These are phyloP conservation scores for Diadegma fenestrale DNA, from an alignment of 2,888 invertebrate genomes.

Conservation along the genomic window DNA sequence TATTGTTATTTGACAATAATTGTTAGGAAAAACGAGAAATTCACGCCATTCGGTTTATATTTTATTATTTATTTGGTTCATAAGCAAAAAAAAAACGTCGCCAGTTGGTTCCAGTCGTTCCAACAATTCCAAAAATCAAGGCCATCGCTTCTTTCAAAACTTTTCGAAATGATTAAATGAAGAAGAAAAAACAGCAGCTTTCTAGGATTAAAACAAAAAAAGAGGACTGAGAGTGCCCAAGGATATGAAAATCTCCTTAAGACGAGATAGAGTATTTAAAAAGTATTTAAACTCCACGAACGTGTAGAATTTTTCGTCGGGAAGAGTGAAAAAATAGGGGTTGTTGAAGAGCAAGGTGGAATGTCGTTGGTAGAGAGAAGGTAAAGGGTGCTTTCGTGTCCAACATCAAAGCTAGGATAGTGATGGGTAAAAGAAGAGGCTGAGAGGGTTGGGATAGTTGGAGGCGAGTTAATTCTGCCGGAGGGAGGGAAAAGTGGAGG, in stretches of 20 bases:
- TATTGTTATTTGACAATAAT: too few species aligned
- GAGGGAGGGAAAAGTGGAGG: conserved; percentile 17
- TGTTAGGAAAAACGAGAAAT: too few species aligned
- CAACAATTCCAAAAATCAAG: too few species aligned
- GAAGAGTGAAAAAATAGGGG: neutral
- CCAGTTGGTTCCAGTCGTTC: too few species aligned
- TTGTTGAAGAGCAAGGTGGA: neutral
- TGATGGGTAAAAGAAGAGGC: neutral
- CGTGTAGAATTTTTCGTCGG: neutral
- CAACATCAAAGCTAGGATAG: conserved; percentile 58
- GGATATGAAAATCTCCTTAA: neutral
- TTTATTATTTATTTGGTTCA: too few species aligned
- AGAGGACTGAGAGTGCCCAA: neutral
- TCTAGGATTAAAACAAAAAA: neutral
- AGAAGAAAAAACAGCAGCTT: neutral
- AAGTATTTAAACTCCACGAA: neutral
- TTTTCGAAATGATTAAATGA: too few species aligned
- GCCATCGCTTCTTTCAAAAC: too few species aligned
- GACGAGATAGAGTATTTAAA: neutral
- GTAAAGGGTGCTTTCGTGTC: conserved; percentile 32
- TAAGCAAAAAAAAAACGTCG: too few species aligned
- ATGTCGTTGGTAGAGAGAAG: neutral
- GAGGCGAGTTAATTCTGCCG: conserved; percentile 56
- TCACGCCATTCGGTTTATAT: too few species aligned
- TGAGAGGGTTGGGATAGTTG: conserved; percentile 24